Percentiles rank a stretch among this genome's conserved stretches.
phyloP scores from a whole-genome alignment of 2,797 vertebrate genomes.

The Petrocephalus sullivani region DNA sequence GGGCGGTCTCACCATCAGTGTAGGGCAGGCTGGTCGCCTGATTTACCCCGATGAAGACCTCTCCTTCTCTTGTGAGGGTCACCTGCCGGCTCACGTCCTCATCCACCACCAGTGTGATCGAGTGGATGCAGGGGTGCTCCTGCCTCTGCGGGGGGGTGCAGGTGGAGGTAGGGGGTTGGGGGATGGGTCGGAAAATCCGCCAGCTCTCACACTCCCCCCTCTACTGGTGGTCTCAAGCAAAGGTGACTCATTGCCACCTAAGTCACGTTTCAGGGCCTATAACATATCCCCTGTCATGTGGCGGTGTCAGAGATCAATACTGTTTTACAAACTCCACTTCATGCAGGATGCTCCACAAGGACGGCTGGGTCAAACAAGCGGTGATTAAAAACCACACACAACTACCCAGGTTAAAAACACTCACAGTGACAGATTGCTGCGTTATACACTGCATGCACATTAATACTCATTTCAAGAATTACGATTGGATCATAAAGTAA shows the following conservation, averaged over 20 bases:
- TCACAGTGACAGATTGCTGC: not conserved
- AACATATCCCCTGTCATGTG: not conserved
- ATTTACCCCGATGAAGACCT: slow-evolving; percentile 75
- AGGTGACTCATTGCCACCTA: not conserved
- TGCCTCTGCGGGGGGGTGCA: slow-evolving; percentile 53
- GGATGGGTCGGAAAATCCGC: not conserved
- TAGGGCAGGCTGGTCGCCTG: slow-evolving; percentile 71
- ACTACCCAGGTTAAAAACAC: not conserved
- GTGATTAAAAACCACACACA: not conserved
- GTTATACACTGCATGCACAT: not conserved
- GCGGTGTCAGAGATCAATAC: not conserved
- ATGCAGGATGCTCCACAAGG: not conserved
- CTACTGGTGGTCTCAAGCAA: too few species aligned
- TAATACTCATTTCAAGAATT: not conserved
- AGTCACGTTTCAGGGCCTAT: not conserved
- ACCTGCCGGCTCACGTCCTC: slow-evolving; percentile 86
- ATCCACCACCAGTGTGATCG: slow-evolving; percentile 83
- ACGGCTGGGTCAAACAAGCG: not conserved
- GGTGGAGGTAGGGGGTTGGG: not conserved
- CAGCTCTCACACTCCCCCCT: not conserved
- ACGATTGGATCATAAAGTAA: not conserved
- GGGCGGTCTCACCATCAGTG: slow-evolving; percentile 66
- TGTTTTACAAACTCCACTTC: not conserved
- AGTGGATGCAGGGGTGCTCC: slow-evolving; percentile 88
- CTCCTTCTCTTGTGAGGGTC: slow-evolving; percentile 81